Base-by-base conservation (phyloP, 2,113 vertebrate genomes). In the Azemiops feae region DNA sequence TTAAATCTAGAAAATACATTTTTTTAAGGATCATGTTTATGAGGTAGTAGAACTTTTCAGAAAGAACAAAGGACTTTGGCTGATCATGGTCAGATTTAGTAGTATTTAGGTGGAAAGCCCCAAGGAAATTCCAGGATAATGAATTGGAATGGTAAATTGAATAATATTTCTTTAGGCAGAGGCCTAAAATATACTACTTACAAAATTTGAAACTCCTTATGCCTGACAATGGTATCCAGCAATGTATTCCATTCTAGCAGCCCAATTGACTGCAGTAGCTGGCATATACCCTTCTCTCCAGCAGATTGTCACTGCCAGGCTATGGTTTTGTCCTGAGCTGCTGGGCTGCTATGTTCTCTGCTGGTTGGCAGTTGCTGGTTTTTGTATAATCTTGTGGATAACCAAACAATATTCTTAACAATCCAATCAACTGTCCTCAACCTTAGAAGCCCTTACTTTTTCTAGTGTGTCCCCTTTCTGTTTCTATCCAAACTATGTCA, bases 1-100 rank as follows among this genome's bases (percentile, higher is more conserved):
- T 57, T 52, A 92, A 94, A n/a, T 25, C 9, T 74, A 22, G 27
- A 34, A 47, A 58, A 16, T 16, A 23, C 1, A 7, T 6, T 11
- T 53, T 92, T 85, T 16, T 1, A 0, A 43, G 85, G n/a, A 55
- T 91, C 58, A 91, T 92, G 91, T 12, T 92, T 39, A 30, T 8
- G 47, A 95, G 91, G 74, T 74, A 93, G 92, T 92, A 14, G 1
- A 89, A 30, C 9, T 64, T 64, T 64, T 64, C 60, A n/a, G 30
- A 64, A 64, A n/a, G 11, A n/a, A 64, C 60, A 64, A 64, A 30
- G 10, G 60, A 12, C 64, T 14, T 69, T 69, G 64, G n/a, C 64
- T 34, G 5, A 74, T 34, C 2, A 5, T 74, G 64, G 14, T 74
- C n/a, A 74, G 64, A 74, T 74, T 74, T 74, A 18, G 12, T 74